Base-by-base conservation (phyloP, 2,888 invertebrate genomes). In the Diadegma fenestrale region DNA sequence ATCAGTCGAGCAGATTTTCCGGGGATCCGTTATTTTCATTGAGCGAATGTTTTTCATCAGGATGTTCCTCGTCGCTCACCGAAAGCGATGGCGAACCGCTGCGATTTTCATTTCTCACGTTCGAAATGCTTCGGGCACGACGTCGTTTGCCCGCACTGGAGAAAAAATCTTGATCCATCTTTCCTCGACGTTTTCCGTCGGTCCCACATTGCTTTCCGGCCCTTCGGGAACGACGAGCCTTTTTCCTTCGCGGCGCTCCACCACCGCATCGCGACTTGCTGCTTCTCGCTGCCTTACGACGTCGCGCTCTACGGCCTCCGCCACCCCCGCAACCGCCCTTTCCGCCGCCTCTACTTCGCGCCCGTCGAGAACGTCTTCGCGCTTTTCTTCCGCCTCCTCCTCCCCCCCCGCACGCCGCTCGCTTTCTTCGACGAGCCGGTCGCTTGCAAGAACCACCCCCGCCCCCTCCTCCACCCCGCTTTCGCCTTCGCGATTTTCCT, bases 1-100 rank as follows among this genome's bases (percentile, higher is more conserved):
- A 37, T 73, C 73, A 86, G 51, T 87, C 86, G 30, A 81, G 66
- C 19, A 76, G 19, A 73, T 51, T 81, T 66, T 84, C 86, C 14
- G 80, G 66, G 19, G 72, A 68, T 41, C 82, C 82, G 72, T 68
- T 58, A 7, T 51, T 54, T 54, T 66, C 64, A 2, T 19, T 41
- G 30, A 51, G 30, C 22, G 51, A 68, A 48, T 8, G 71, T 63
- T 86, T 82, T 0, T 79, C 79, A 8, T 73, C 54, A 33, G 61
- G 45, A 0, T n/a, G 58, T 14, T 84, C 84, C 30, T 84, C 88
- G 43, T 82, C 78, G 17, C 84, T 61, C 3, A 41, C 80, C 26
- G 85, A 87, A 5, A 37, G 69, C 7, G 88, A 84, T 14, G 19
- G 30, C 0, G 89, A 90, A 37, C 66, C 79, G 3, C 75, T 79